These are phyloP conservation scores for Bos indicus DNA, from an alignment of 2,113 vertebrate genomes.

Conservation along the genomic window DNA sequence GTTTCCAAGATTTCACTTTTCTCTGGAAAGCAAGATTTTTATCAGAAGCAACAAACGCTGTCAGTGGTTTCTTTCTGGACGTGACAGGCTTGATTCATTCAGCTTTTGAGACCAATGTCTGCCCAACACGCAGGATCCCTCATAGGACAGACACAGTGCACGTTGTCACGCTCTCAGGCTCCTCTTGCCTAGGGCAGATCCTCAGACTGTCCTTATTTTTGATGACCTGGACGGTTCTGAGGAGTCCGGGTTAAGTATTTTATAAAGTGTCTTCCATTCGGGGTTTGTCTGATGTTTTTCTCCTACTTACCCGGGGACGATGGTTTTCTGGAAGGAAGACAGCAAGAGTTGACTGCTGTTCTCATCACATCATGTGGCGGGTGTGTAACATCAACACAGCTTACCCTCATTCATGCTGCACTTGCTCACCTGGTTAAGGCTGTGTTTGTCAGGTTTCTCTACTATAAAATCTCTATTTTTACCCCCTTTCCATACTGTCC, in stretches of 20 bases:
- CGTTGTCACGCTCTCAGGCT: neutral
- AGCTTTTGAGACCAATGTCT: neutral
- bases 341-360: neutral
- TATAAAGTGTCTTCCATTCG: neutral
- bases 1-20: neutral
- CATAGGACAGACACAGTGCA: neutral
- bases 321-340: neutral
- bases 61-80: neutral
- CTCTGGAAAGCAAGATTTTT: neutral
- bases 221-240: neutral
- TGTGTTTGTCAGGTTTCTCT: neutral
- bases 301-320: neutral
- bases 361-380: neutral
- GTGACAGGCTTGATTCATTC: neutral
- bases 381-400: neutral
- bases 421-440: neutral
- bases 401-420: neutral
- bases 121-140: neutral
- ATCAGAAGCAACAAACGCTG: neutral
- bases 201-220: neutral
- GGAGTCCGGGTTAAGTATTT: neutral
- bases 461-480: neutral
- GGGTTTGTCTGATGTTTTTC: neutral
- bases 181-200: neutral
- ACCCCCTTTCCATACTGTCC: neutral